phyloP scores from a whole-genome alignment of 2,797 vertebrate genomes.

The Pyrocephalus nanus region DNA sequence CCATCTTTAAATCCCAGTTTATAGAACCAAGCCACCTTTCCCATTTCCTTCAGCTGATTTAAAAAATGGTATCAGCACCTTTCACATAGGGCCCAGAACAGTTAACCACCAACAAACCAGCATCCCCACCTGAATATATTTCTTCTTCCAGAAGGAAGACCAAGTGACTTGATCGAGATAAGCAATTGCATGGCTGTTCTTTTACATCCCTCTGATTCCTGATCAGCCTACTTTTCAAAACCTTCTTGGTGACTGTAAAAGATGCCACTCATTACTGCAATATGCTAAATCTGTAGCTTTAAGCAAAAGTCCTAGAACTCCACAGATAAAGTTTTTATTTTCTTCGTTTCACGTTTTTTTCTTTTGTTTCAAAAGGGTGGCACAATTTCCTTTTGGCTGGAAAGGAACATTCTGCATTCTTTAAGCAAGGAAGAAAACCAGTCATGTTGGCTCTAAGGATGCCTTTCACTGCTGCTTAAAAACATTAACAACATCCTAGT shows the following conservation, averaged over 20 bases:
- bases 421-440: conserved; percentile 40
- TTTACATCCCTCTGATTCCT: neutral
- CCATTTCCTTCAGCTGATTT: neutral
- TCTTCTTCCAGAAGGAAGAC: neutral
- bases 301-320: neutral
- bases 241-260: neutral
- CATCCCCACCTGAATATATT: neutral
- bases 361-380: conserved; percentile 25
- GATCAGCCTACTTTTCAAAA: neutral
- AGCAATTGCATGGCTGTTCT: neutral
- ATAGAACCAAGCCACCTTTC: neutral
- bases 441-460: neutral
- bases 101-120: neutral
- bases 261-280: neutral
- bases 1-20: neutral
- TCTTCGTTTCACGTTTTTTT: neutral
- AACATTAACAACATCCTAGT: neutral
- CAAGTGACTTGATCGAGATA: neutral
- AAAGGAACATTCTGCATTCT: neutral
- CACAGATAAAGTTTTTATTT: neutral
- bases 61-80: neutral
- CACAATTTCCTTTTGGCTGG: neutral
- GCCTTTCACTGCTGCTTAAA: conserved; percentile 46
- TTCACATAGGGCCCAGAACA: neutral
- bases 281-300: neutral